These are phyloP conservation scores for Calephelis nemesis DNA, from an alignment of 1,140 invertebrate species.

Conservation along the genomic window DNA sequence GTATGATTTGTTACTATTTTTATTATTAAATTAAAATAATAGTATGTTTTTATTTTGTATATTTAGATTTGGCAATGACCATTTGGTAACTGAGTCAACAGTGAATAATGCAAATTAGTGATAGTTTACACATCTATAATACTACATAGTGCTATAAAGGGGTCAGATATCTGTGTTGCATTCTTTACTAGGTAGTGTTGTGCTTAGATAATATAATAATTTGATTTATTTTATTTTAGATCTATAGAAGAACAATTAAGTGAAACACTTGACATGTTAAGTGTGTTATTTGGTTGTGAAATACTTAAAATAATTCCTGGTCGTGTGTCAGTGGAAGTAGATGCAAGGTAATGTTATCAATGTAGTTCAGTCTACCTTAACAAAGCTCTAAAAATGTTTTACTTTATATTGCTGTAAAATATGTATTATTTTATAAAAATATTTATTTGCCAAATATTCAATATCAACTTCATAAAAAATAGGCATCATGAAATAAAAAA, in stretches of 20 bases:
- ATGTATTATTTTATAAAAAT: too few relatives aligned
- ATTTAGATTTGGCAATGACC: background rate
- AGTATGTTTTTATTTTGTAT: conserved; percentile 18
- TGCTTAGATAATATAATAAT: background rate
- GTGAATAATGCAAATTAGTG: background rate
- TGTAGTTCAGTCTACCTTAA: background rate
- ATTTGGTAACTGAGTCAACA: background rate
- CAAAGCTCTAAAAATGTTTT: background rate
- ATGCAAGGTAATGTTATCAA: conserved; percentile 87
- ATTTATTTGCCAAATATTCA: too few relatives aligned
- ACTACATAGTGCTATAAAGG: too few relatives aligned
- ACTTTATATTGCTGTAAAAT: too few relatives aligned
- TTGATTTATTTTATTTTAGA: conserved; percentile 72
- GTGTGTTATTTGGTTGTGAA: conserved; percentile 97
- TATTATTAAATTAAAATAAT: too few relatives aligned
- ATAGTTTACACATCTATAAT: too few relatives aligned
- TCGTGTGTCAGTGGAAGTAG: conserved; percentile 98
- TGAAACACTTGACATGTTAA: conserved; percentile 94
- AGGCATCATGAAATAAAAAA: too few relatives aligned
- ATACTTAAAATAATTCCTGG: conserved; percentile 99
- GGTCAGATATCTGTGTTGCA: too few relatives aligned
- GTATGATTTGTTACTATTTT: too few relatives aligned
- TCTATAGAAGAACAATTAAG: conserved; percentile 85
- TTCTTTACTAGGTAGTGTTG: too few relatives aligned
- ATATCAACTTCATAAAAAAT: too few relatives aligned